These are phyloP conservation scores for Siderastrea siderea DNA, from an alignment of 92 coral and sea anemone species.

Conservation along the genomic window DNA sequence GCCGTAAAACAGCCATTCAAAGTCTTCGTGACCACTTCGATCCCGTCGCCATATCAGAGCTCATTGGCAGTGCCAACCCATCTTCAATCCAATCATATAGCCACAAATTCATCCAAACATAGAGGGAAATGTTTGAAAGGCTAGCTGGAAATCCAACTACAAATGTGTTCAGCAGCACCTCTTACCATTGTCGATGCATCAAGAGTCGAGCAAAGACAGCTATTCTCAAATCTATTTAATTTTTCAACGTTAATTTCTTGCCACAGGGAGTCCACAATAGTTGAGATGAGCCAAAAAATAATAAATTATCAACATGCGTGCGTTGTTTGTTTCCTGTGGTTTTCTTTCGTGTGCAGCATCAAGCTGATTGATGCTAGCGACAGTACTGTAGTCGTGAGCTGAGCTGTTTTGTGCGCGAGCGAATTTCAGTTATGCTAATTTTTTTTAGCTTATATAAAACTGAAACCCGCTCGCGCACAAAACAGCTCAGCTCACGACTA, in stretches of 20 bases:
- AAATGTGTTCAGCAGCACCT: not conserved
- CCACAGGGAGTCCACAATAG: too few species aligned
- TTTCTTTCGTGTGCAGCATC: too few species aligned
- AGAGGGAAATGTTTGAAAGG: constrained; percentile 47
- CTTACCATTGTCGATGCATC: not conserved
- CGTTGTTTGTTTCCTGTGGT: too few species aligned
- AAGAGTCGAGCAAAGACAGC: not conserved
- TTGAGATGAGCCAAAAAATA: too few species aligned
- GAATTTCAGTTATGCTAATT: too few species aligned
- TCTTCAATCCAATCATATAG: constrained; percentile 48
- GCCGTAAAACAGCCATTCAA: constrained; percentile 54
- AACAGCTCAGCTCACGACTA: too few species aligned
- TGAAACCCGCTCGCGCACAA: too few species aligned
- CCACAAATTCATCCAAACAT: constrained; percentile 43
- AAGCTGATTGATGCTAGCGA: too few species aligned
- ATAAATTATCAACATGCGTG: too few species aligned
- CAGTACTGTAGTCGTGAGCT: too few species aligned
- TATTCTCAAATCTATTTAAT: not conserved
- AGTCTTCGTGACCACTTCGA: constrained; percentile 48
- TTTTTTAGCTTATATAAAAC: too few species aligned
- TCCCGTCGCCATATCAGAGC: constrained; percentile 53
- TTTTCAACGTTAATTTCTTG: not conserved
- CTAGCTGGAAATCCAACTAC: not conserved
- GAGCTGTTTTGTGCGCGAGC: too few species aligned
- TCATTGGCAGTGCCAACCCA: constrained; percentile 46